Evolutionary conservation across 2,113 vertebrate species (phyloP), one percentile per base, ranked within the genome.

Genomic region (Panurus biarmicus): DNA sequence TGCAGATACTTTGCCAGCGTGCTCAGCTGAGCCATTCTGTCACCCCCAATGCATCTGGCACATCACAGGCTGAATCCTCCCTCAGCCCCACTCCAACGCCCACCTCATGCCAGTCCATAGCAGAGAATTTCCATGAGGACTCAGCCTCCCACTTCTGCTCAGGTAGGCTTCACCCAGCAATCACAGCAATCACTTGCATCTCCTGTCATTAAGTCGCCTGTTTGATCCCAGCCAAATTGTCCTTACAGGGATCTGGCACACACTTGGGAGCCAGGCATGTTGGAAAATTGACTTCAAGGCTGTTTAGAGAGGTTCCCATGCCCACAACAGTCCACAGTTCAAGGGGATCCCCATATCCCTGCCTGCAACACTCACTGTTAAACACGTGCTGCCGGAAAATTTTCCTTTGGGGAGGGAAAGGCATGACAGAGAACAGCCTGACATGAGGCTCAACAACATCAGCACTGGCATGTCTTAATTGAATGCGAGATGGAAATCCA

Each of bases 1-100:
- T 9, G 3, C 6, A 2, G 17, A 5, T 12, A 20, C 58, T 70
- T 58, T 62, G 8, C 2, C 53, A 16, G 57, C 0, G 0, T 4
- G 25, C 42, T 56, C 72, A 61, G 62, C 50, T 16, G n/a, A 86
- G 64, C 84, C 0, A 0, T 10, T 24, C 14, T 2, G 5, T 33
- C 40, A 40, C 25, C 11, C 28, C 20, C 60, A 20, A 17, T n/a
- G 6, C 12, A 61, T 5, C 25, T 25, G 18, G 42, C 33, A 58
- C 13, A 14, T 24, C 7, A 5, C 14, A 76, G 48, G 44, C 81
- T 53, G 50, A 65, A 50, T 24, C 21, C 6, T 23, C 8, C 22
- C 21, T 13, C 44, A 35, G 76, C n/a, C 40, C 45, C 26, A 20
- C 20, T 64, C 54, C 69, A 35, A 12, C 2, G 7, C n/a, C 42